A percentile compares a stretch with the other conserved stretches of the same genome.
phyloP scores from a whole-genome alignment of 1,140 invertebrate genomes.

The Geopemphigus sp. region DNA sequence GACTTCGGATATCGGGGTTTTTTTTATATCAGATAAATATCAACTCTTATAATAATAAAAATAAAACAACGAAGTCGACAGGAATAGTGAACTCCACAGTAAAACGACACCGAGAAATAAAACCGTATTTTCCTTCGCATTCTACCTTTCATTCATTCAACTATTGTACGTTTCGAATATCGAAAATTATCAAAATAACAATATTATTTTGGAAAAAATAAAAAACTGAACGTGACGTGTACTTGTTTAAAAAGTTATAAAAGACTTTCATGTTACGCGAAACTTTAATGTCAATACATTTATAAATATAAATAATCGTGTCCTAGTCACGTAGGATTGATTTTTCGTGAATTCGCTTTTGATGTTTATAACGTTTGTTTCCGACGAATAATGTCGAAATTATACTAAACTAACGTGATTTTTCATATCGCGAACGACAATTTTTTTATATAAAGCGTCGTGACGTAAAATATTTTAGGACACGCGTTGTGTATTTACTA shows the following conservation, averaged over 20 bases:
- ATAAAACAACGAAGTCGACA: too few relatives aligned
- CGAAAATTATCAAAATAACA: neutral
- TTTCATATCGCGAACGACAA: neutral
- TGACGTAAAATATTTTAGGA: too few relatives aligned
- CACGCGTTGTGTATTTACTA: neutral
- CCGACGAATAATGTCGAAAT: neutral
- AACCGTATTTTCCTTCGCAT: neutral
- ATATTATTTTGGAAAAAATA: neutral
- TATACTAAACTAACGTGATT: too few relatives aligned
- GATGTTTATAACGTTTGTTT: neutral
- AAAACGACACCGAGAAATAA: neutral
- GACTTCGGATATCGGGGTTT: too few relatives aligned
- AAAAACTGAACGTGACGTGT: too few relatives aligned
- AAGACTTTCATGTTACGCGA: neutral
- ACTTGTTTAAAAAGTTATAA: too few relatives aligned
- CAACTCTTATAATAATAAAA: too few relatives aligned
- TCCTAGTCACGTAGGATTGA: neutral
- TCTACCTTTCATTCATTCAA: too few relatives aligned
- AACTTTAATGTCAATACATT: neutral
- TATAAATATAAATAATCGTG: neutral
- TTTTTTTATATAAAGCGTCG: neutral
- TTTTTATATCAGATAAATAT: too few relatives aligned
- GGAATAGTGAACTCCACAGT: neutral
- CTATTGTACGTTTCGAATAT: neutral
- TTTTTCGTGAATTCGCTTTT: neutral